These are phyloP conservation scores for Thymallus thymallus DNA, from an alignment of 2,113 vertebrate species.

Conservation along the genomic window DNA sequence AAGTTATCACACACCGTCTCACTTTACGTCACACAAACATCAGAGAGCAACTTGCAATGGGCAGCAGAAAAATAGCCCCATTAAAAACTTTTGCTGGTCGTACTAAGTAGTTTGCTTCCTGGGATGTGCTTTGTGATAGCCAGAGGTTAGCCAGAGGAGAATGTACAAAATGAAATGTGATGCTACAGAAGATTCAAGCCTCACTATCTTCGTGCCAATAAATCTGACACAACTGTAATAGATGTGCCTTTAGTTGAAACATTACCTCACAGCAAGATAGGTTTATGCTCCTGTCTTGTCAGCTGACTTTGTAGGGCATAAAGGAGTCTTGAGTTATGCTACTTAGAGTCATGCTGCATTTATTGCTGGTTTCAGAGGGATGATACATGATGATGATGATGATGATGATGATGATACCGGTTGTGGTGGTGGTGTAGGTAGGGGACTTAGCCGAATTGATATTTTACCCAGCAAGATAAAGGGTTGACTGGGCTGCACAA, in stretches of 20 bases:
- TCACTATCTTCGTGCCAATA: slow-evolving; percentile 44
- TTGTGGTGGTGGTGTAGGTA: background rate
- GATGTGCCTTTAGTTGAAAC: slow-evolving; percentile 52
- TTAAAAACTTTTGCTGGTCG: slow-evolving; percentile 21
- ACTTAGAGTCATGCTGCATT: background rate
- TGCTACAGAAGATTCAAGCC: slow-evolving; percentile 31
- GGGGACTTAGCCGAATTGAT: slow-evolving; percentile 28
- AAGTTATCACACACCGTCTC: too few species aligned
- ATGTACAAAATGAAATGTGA: slow-evolving; percentile 44
- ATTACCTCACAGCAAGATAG: slow-evolving; percentile 37
- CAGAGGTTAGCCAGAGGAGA: background rate
- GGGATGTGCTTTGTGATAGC: background rate
- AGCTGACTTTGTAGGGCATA: slow-evolving; percentile 7
- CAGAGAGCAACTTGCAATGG: background rate
- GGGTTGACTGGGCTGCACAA: slow-evolving; percentile 21
- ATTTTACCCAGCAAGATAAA: slow-evolving; percentile 33
- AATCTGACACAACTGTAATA: slow-evolving; percentile 37
- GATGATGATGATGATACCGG: slow-evolving; percentile 10
- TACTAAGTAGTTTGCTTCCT: slow-evolving; percentile 16
- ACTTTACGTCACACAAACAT: background rate
- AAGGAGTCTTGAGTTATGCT: slow-evolving; percentile 17
- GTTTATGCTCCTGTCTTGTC: slow-evolving; percentile 29
- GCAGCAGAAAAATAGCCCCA: slow-evolving; percentile 1
- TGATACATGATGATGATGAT: background rate
- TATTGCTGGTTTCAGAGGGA: background rate